Conservation (phyloP, 2,888 invertebrate species). For the Archips crataeganus region DNA sequence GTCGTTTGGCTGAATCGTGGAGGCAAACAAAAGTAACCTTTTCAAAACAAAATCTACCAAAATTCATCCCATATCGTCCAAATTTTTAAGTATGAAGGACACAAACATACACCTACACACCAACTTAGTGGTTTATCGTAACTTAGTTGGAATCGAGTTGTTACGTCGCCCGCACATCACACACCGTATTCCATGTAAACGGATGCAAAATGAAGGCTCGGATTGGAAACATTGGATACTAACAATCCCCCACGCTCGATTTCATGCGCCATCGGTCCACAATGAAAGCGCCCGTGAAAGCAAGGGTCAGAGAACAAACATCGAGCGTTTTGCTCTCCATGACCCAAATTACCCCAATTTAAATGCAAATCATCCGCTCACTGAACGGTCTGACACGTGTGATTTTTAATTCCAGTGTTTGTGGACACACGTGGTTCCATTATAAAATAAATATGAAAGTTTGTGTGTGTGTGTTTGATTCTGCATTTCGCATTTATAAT, state of each 20-base stretch:
- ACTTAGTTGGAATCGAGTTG: too few relatives aligned
- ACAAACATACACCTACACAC: too few relatives aligned
- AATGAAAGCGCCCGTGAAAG: background rate
- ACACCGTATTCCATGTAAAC: too few relatives aligned
- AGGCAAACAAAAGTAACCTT: background rate
- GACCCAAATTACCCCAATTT: slow-evolving; percentile 75
- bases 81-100: too few relatives aligned
- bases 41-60: too few relatives aligned
- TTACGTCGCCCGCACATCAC: too few relatives aligned
- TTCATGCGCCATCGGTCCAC: background rate
- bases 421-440: background rate
- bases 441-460: background rate
- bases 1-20: background rate
- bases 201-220: background rate
- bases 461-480: too few relatives aligned
- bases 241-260: background rate
- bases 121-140: too few relatives aligned
- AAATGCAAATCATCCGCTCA: slow-evolving; percentile 72
- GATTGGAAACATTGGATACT: background rate
- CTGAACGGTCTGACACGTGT: background rate
- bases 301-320: slow-evolving; percentile 53
- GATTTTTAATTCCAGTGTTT: background rate
- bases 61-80: too few relatives aligned
- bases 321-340: slow-evolving; percentile 55
- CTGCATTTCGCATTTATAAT: too few relatives aligned